These are phyloP conservation scores for Procavia capensis DNA, from an alignment of 2,113 vertebrate genomes.

Conservation along the genomic window DNA sequence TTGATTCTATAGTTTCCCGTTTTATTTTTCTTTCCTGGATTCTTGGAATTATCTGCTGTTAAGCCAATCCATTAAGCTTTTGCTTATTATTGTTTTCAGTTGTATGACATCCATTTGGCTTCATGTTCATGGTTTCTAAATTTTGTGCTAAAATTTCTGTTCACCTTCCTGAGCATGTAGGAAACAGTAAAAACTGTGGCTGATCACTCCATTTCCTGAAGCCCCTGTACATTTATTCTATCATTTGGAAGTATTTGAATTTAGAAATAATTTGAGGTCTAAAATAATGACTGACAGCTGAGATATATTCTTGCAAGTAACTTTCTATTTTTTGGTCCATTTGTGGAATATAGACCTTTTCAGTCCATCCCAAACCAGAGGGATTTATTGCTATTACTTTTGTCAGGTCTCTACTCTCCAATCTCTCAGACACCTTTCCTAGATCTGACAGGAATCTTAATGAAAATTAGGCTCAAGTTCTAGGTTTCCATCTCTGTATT, in stretches of 20 bases:
- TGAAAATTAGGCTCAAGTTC: background rate
- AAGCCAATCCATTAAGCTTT: background rate
- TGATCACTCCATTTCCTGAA: background rate
- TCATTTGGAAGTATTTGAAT: background rate
- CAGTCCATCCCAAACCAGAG: background rate
- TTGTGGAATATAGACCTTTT: background rate
- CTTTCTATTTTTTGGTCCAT: background rate
- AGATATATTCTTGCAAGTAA: background rate
- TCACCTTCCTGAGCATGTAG: background rate
- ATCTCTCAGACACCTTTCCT: background rate
- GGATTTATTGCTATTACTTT: background rate
- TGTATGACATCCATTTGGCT: background rate
- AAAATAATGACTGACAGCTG: background rate
- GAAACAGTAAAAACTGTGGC: background rate
- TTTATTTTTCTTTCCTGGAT: background rate
- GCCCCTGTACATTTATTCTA: background rate
- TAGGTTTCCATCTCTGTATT: background rate
- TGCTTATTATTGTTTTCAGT: background rate
- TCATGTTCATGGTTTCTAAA: slow-evolving; percentile 23
- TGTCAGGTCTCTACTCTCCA: background rate
- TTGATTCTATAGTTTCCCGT: background rate
- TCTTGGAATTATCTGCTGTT: background rate
- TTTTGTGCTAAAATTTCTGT: background rate
- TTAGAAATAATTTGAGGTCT: background rate
- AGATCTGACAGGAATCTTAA: background rate